These are phyloP conservation scores for Caradrina kadenii DNA, from an alignment of 2,888 invertebrate species.

Conservation along the genomic window DNA sequence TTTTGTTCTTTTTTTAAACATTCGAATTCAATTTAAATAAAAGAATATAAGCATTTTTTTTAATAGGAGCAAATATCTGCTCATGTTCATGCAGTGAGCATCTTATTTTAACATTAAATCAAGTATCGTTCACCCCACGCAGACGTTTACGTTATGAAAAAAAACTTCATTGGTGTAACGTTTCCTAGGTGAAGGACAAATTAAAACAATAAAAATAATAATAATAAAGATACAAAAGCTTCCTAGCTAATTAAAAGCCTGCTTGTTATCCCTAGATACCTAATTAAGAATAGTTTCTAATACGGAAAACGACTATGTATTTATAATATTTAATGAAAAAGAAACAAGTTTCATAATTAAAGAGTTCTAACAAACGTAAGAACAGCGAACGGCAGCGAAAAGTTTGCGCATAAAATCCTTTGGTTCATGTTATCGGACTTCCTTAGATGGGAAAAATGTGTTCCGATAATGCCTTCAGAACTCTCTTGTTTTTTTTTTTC, in stretches of 20 bases:
- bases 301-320: constrained; percentile 15
- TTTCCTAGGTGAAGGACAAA: no score
- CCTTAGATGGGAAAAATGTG: constrained; percentile 83
- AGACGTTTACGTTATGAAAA: no score
- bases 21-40: no score
- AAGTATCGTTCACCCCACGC: no score
- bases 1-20: no score
- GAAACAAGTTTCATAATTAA: constrained; percentile 75
- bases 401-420: constrained; percentile 80
- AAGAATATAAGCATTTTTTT: no score
- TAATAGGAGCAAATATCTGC: no score
- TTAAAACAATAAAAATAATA: neutral
- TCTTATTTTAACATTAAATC: no score
- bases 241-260: constrained; percentile 1
- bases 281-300: constrained; percentile 17
- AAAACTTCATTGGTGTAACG: no score
- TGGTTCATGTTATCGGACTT: constrained; percentile 79
- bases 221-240: neutral
- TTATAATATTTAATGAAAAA: constrained; percentile 57
- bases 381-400: constrained; percentile 56
- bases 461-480: constrained; percentile 78
- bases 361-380: constrained; percentile 72
- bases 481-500: constrained; percentile 72
- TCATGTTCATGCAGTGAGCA: no score
- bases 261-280: no score